phyloP scores from a whole-genome alignment of 2,888 invertebrate genomes.

The Lacanobia wlatinum region DNA sequence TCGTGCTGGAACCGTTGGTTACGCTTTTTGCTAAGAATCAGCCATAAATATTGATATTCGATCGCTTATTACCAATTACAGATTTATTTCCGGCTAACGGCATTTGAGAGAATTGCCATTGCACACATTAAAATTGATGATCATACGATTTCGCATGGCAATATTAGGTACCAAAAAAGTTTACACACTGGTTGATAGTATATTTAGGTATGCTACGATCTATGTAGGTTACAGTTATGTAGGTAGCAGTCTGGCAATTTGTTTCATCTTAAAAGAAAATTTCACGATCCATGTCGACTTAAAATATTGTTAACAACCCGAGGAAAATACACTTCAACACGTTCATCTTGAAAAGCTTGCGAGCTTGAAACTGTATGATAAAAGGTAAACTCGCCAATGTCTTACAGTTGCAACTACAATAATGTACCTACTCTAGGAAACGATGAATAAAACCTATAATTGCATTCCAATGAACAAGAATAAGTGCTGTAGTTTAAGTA shows the following conservation, averaged over 20 bases:
- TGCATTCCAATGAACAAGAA: background rate
- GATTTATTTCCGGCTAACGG: conserved; percentile 27
- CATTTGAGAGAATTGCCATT: conserved; percentile 5
- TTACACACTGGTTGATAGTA: background rate
- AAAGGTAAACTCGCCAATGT: no score
- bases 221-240: conserved; percentile 1
- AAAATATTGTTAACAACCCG: no score
- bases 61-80: conserved; percentile 18
- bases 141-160: conserved; percentile 6
- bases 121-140: conserved; percentile 15
- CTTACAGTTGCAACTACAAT: no score
- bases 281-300: no score
- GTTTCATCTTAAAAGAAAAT: background rate
- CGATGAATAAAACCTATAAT: background rate
- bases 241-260: background rate
- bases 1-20: conserved; percentile 17
- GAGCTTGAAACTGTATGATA: no score
- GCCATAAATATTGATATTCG: conserved; percentile 7
- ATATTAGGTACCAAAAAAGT: background rate
- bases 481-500: no score
- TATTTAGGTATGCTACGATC: background rate
- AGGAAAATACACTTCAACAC: no score
- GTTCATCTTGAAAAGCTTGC: no score
- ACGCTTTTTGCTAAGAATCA: conserved; percentile 16
- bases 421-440: no score